Conservation (phyloP, 2,797 vertebrate species). For the Mormyrops attenuatus region DNA sequence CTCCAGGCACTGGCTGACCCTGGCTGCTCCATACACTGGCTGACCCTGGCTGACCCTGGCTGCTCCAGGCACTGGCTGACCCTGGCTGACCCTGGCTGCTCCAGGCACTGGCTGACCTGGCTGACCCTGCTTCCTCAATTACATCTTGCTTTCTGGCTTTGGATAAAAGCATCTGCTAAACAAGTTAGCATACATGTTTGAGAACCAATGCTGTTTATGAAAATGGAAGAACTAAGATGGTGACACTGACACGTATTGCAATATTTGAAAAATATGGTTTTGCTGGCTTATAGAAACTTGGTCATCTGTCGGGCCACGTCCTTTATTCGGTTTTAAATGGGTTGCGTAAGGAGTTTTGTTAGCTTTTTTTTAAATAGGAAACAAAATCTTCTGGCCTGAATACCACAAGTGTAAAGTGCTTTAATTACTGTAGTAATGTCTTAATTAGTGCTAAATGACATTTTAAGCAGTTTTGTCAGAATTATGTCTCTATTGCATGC, state of each 20-base stretch:
- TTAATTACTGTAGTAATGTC: not conserved
- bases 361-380: not conserved
- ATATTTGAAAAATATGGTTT: not conserved
- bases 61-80: too few relatives aligned
- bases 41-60: too few relatives aligned
- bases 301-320: not conserved
- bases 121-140: too few relatives aligned
- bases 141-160: not conserved
- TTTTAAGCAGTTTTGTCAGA: not conserved
- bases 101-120: too few relatives aligned
- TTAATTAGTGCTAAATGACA: not conserved
- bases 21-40: too few relatives aligned
- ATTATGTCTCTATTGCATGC: not conserved
- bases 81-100: too few relatives aligned
- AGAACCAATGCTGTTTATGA: not conserved
- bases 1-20: too few relatives aligned
- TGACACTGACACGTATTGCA: not conserved
- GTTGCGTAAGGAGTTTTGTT: not conserved
- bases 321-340: not conserved
- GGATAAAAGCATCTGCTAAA: not conserved
- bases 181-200: not conserved
- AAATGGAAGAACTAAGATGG: not conserved
- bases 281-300: not conserved
- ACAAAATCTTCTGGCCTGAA: not conserved
- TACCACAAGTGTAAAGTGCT: not conserved